phyloP scores from a whole-genome alignment of 2,797 vertebrate genomes.

The Pygocentrus nattereri region DNA sequence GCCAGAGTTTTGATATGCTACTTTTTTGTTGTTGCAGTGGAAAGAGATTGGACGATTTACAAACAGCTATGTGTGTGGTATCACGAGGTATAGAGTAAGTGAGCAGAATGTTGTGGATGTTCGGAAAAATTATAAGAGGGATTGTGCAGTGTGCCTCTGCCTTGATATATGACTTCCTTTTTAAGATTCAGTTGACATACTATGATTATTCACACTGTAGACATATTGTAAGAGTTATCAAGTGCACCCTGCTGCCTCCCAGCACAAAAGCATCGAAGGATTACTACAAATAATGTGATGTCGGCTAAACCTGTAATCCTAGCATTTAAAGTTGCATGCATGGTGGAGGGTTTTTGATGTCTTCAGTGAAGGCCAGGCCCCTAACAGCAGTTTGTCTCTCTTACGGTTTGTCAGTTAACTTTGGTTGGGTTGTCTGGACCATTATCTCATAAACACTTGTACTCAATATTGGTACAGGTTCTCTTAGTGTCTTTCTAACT shows the following conservation, averaged over 20 bases:
- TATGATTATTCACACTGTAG: neutral
- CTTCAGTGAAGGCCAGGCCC: conserved; percentile 40
- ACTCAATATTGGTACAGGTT: neutral
- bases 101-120: neutral
- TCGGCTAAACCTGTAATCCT: neutral
- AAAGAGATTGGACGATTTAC: neutral
- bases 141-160: neutral
- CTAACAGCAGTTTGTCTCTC: neutral
- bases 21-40: neutral
- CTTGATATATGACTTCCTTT: neutral
- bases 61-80: neutral
- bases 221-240: neutral
- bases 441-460: neutral
- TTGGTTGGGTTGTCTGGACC: conserved; percentile 1
- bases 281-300: neutral
- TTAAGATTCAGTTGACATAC: neutral
- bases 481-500: neutral
- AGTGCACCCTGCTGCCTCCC: conserved; percentile 3
- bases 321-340: neutral
- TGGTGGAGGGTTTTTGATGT: neutral
- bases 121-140: neutral
- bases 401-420: neutral
- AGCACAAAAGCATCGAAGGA: neutral
- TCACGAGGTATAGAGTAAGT: conserved; percentile 6
- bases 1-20: conserved; percentile 19